Conservation (phyloP, 2,888 invertebrate genomes). For the Pachymerium ferrugineum region DNA sequence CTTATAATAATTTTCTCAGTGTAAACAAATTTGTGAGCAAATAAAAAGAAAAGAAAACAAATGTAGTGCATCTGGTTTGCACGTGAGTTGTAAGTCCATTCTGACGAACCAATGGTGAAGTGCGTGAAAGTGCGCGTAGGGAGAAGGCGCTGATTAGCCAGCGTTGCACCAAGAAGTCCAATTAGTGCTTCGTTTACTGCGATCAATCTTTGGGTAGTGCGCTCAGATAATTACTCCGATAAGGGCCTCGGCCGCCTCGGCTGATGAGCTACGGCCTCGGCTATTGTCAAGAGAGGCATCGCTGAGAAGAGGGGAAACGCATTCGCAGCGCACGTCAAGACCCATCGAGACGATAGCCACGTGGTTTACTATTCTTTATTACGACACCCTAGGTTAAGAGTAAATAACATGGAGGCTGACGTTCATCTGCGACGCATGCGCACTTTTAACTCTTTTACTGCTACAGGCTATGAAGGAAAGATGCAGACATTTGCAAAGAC, state of each 20-base stretch:
- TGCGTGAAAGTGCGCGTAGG: neutral
- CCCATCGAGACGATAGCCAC: neutral
- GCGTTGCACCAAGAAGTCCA: constrained; percentile 30
- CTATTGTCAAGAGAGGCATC: constrained; percentile 28
- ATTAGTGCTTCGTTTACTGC: constrained; percentile 32
- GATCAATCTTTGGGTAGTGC: constrained; percentile 28
- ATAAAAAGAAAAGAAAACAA: too few species aligned
- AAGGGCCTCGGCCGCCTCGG: constrained; percentile 16
- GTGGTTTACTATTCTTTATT: constrained; percentile 29
- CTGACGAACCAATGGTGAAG: neutral
- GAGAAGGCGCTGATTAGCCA: constrained; percentile 4
- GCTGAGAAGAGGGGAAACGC: constrained; percentile 11
- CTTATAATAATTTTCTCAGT: too few species aligned
- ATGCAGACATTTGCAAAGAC: neutral
- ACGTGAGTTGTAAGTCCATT: neutral
- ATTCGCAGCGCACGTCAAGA: neutral
- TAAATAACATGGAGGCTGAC: constrained; percentile 31
- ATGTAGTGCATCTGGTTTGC: neutral
- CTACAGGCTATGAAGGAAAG: neutral
- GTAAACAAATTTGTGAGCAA: too few species aligned
- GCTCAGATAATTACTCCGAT: constrained; percentile 31
- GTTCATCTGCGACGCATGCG: constrained; percentile 10
- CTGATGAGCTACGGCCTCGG: constrained; percentile 8
- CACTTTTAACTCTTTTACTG: constrained; percentile 11
- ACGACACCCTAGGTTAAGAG: constrained; percentile 30